Evolutionary conservation across 2,888 invertebrate species (phyloP).

Genomic region (Macaria liturata): DNA sequence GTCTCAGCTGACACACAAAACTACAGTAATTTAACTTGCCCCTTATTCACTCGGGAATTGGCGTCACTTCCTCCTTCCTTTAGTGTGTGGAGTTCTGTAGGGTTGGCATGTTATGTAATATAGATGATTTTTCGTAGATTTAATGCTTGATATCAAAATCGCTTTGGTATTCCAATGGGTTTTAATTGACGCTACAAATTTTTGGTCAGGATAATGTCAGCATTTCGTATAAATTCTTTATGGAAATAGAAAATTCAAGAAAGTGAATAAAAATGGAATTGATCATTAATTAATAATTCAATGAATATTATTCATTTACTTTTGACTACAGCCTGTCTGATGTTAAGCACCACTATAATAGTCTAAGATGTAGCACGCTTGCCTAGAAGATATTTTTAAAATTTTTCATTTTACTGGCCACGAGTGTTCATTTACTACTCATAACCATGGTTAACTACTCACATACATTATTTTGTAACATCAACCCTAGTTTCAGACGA

Average conservation of each 20-base stretch:
- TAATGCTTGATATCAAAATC: not conserved
- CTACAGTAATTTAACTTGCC: constrained; percentile 14
- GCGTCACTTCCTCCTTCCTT: constrained; percentile 4
- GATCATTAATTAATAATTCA: not conserved
- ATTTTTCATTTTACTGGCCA: too few species aligned
- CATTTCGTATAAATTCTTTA: too few species aligned
- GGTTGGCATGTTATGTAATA: not conserved
- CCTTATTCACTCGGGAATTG: constrained; percentile 9
- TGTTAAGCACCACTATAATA: too few species aligned
- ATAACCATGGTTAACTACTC: not conserved
- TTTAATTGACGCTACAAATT: too few species aligned
- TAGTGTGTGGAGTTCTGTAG: constrained; percentile 9
- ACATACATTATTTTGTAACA: not conserved
- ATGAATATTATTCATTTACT: too few species aligned
- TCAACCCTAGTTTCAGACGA: constrained; percentile 23
- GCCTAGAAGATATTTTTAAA: too few species aligned
- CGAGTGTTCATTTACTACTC: not conserved
- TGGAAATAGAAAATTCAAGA: not conserved
- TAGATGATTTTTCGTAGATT: not conserved
- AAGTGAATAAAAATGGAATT: not conserved
- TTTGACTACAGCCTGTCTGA: too few species aligned
- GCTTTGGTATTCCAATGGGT: too few species aligned
- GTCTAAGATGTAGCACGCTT: too few species aligned
- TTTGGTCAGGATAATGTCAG: too few species aligned
- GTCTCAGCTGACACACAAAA: constrained; percentile 14